phyloP scores from a whole-genome alignment of 2,888 invertebrate species.

The Lottia scabra region DNA sequence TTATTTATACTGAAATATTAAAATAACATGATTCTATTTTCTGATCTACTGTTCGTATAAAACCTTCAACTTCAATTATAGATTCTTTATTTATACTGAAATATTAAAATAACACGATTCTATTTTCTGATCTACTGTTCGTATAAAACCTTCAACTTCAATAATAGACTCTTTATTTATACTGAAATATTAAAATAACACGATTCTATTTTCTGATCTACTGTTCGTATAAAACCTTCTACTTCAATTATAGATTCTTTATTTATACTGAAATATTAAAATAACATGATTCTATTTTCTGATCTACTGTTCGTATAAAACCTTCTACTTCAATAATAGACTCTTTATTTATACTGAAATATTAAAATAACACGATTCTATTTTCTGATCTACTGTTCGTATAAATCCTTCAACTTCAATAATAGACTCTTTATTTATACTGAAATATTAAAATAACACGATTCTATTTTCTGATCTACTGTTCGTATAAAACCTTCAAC shows the following conservation, averaged over 20 bases:
- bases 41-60: constrained; percentile 79
- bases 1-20: constrained; percentile 80
- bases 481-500: constrained; percentile 83
- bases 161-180: constrained; percentile 95
- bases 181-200: constrained; percentile 72
- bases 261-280: constrained; percentile 76
- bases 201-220: constrained; percentile 77
- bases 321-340: constrained; percentile 94
- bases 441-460: constrained; percentile 68
- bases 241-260: constrained; percentile 97
- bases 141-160: constrained; percentile 87
- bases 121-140: constrained; percentile 78
- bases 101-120: no score
- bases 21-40: no score
- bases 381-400: constrained; percentile 77
- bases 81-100: constrained; percentile 92
- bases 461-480: constrained; percentile 78
- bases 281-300: no score
- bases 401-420: constrained; percentile 89
- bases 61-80: constrained; percentile 90
- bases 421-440: constrained; percentile 94
- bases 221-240: constrained; percentile 81
- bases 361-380: no score
- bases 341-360: constrained; percentile 87
- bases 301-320: constrained; percentile 79